These are phyloP conservation scores for Nothura maculosa DNA, from an alignment of 2,797 vertebrate species.

Conservation along the genomic window DNA sequence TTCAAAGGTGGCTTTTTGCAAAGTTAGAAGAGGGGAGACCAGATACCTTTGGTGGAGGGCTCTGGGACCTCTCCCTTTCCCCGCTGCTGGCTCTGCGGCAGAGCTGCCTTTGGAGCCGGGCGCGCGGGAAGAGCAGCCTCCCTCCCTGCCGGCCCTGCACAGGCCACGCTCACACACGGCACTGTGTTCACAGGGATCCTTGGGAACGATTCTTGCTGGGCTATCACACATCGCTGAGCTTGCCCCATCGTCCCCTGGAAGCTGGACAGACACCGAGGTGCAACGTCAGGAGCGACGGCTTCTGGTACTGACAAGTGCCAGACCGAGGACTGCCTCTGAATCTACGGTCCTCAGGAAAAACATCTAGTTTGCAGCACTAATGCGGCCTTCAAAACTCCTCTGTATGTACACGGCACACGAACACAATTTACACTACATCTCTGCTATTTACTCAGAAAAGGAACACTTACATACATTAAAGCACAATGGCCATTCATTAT, in stretches of 20 bases:
- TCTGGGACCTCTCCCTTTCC: neutral
- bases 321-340: neutral
- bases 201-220: neutral
- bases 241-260: neutral
- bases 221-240: neutral
- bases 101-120: neutral
- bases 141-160: neutral
- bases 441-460: neutral
- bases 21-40: neutral
- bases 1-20: neutral
- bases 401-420: fast-evolving
- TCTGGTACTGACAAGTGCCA: neutral
- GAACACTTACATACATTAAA: neutral
- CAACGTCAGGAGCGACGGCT: neutral
- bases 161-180: no score
- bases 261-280: neutral
- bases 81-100: neutral
- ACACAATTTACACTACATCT: neutral
- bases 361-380: neutral
- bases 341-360: neutral
- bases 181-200: neutral
- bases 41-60: neutral
- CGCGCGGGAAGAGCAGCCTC: fast-evolving
- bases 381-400: neutral
- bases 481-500: neutral